Conservation (phyloP, 2,888 invertebrate species). For the Tenodera sinensis region DNA sequence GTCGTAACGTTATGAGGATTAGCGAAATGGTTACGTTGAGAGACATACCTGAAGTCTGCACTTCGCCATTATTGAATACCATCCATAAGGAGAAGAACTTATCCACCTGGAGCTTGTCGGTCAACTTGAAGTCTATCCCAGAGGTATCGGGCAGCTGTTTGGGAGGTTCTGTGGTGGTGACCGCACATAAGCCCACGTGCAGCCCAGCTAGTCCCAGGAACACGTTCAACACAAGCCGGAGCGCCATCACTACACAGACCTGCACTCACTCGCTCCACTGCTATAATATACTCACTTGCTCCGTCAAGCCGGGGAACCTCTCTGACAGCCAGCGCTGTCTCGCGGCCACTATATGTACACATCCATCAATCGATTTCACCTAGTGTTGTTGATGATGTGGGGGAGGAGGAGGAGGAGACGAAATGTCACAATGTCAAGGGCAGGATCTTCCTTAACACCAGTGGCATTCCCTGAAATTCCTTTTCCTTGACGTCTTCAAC, state of each 20-base stretch:
- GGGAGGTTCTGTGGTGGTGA: not conserved
- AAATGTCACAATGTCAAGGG: slow-evolving; percentile 10
- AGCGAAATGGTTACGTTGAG: not conserved
- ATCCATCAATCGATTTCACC: not conserved
- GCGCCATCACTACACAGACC: not conserved
- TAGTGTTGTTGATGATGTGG: not conserved
- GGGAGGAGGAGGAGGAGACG: not conserved
- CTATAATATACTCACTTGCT: not conserved
- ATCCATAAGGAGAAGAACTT: slow-evolving; percentile 53
- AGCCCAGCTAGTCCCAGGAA: not conserved
- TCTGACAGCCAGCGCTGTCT: not conserved
- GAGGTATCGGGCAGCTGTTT: slow-evolving; percentile 47
- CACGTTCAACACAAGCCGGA: not conserved
- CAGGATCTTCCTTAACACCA: not conserved
- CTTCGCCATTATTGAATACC: slow-evolving; percentile 50
- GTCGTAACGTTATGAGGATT: too few relatives aligned
- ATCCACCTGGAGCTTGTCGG: slow-evolving; percentile 49
- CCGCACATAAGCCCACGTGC: not conserved
- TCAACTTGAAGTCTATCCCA: slow-evolving; percentile 50
- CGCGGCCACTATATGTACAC: not conserved
- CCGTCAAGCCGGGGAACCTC: not conserved
- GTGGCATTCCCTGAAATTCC: too few relatives aligned
- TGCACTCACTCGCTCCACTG: not conserved
- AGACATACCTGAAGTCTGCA: slow-evolving; percentile 47
- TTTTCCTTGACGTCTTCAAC: too few relatives aligned